Conservation (phyloP, 2,797 vertebrate species). For the Cyclura pinguis region DNA sequence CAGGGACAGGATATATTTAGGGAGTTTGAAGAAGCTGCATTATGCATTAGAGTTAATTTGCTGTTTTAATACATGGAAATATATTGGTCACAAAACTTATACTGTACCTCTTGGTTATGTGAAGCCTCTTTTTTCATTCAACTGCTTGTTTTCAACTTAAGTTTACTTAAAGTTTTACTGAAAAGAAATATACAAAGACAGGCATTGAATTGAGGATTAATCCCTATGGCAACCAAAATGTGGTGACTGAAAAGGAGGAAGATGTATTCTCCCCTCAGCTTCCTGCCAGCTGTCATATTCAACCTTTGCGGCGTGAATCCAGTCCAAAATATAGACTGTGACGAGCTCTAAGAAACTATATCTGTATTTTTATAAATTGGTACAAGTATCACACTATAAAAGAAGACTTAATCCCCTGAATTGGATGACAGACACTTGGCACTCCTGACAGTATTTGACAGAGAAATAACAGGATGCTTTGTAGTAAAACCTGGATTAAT, state of each 20-base stretch:
- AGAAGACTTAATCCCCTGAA: constrained; percentile 83
- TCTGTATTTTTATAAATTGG: constrained; percentile 85
- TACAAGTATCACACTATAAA: constrained; percentile 82
- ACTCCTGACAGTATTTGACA: constrained; percentile 79
- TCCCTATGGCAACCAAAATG: constrained; percentile 81
- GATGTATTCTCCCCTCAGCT: constrained; percentile 79
- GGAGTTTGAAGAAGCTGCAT: constrained; percentile 65
- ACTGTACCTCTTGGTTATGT: constrained; percentile 72
- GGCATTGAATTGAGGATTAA: constrained; percentile 84
- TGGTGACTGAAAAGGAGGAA: constrained; percentile 79
- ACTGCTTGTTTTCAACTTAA: constrained; percentile 78
- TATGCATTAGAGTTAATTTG: constrained; percentile 59
- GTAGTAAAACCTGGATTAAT: constrained; percentile 86
- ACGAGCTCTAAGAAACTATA: constrained; percentile 82
- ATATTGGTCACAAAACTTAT: constrained; percentile 65
- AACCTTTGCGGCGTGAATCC: constrained; percentile 77
- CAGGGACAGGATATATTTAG: constrained; percentile 49
- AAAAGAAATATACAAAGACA: constrained; percentile 85
- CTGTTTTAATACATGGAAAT: constrained; percentile 62
- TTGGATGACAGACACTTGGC: constrained; percentile 85
- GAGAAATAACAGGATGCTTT: constrained; percentile 82
- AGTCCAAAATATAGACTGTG: constrained; percentile 82
- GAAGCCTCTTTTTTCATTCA: constrained; percentile 63
- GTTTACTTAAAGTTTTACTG: constrained; percentile 83
- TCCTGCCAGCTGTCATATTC: constrained; percentile 86